Evolutionary conservation across 2,113 vertebrate species (phyloP).

Genomic region (Typhlomys cinereus): DNA sequence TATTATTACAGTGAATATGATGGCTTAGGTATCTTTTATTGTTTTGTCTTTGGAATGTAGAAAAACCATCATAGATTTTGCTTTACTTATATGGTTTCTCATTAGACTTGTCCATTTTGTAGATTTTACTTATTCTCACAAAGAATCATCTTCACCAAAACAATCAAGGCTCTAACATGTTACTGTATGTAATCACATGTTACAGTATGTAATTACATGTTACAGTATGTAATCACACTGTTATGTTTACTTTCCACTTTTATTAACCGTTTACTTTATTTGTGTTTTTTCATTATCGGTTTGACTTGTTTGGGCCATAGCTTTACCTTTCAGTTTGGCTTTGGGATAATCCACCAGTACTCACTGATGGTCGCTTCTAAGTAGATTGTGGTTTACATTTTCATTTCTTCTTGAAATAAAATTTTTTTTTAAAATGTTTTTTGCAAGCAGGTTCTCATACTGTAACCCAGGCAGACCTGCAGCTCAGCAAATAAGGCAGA

Average conservation of each 20-base stretch:
- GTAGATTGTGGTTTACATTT: constrained; percentile 36
- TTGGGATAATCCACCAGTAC: background rate
- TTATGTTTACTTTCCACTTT: background rate
- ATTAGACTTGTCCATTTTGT: background rate
- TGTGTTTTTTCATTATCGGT: background rate
- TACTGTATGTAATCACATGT: too few species aligned
- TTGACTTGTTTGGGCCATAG: background rate
- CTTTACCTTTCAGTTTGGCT: background rate
- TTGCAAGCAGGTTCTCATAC: too few species aligned
- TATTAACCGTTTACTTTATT: background rate
- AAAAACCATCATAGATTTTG: constrained; percentile 29
- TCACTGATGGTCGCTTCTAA: background rate
- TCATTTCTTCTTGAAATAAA: constrained; percentile 11
- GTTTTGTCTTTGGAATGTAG: background rate
- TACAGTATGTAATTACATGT: too few species aligned
- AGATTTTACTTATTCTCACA: constrained; percentile 1
- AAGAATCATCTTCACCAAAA: background rate
- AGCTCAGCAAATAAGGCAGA: too few species aligned
- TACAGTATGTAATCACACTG: too few species aligned
- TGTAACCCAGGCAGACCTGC: too few species aligned
- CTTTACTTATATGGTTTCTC: background rate
- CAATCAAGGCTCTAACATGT: too few species aligned
- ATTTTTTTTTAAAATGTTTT: background rate
- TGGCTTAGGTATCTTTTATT: background rate
- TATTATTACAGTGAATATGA: background rate